These are phyloP conservation scores for Nemapogon koenigi DNA, from an alignment of 2,888 invertebrate genomes.

Conservation along the genomic window DNA sequence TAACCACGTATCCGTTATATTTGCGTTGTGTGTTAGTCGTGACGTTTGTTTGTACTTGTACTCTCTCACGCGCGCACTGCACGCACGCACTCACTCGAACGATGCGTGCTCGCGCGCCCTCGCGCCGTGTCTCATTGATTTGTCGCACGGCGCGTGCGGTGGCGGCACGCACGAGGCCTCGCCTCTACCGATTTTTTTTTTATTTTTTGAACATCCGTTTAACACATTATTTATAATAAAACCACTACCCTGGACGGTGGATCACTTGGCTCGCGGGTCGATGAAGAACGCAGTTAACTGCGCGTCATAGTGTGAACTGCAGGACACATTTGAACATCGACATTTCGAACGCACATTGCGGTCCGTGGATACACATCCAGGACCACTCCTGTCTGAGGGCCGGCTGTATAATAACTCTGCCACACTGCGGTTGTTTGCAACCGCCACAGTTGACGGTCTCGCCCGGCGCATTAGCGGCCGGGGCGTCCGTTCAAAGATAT, in stretches of 20 bases:
- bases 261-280: conserved; percentile 67
- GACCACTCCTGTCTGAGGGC: conserved; percentile 58
- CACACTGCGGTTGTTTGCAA: background rate
- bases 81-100: too few species aligned
- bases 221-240: conserved; percentile 9
- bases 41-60: background rate
- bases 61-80: too few species aligned
- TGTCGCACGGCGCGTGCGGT: too few species aligned
- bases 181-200: too few species aligned
- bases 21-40: background rate
- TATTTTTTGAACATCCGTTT: background rate
- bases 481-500: background rate
- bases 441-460: background rate
- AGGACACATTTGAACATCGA: conserved; percentile 66
- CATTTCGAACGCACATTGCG: conserved; percentile 68
- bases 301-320: conserved; percentile 51
- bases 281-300: conserved; percentile 65
- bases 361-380: conserved; percentile 46
- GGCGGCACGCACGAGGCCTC: too few species aligned
- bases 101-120: too few species aligned
- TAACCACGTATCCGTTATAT: too few species aligned
- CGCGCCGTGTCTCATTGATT: too few species aligned
- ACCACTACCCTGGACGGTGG: conserved; percentile 52
- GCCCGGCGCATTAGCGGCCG: background rate
- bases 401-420: conserved; percentile 24